Evolutionary conservation across 2,888 invertebrate species (phyloP).

Genomic region (Crematogaster levior): DNA sequence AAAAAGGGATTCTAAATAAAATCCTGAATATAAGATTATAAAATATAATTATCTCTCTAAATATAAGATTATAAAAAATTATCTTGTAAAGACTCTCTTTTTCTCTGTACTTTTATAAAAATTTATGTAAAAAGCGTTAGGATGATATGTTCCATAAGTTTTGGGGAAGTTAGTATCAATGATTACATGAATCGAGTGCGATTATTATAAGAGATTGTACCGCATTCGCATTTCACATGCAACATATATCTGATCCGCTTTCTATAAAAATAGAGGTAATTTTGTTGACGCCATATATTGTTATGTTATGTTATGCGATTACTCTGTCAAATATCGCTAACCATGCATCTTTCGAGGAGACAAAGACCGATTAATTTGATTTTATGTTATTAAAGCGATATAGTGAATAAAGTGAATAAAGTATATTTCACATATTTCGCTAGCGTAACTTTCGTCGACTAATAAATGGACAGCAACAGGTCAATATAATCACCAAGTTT

Average conservation of each 20-base stretch:
- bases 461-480: conserved; percentile 23
- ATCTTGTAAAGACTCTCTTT: neutral
- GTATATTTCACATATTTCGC: neutral
- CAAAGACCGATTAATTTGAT: neutral
- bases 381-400: neutral
- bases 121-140: neutral
- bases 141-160: neutral
- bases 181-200: neutral
- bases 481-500: conserved; percentile 25
- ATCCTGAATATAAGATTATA: too few relatives aligned
- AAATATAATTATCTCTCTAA: too few relatives aligned
- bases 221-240: neutral
- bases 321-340: neutral
- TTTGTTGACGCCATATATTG: neutral
- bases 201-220: neutral
- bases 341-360: neutral
- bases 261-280: neutral
- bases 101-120: too few relatives aligned
- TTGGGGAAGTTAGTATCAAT: neutral
- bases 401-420: neutral
- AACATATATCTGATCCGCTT: neutral
- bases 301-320: neutral
- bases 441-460: neutral
- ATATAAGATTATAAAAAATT: neutral
- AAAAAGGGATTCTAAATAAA: too few relatives aligned